Percentiles rank a stretch among this genome's conserved stretches.
These are phyloP conservation scores for Alectoris magna DNA, from an alignment of 2,797 vertebrate genomes.

Conservation along the genomic window DNA sequence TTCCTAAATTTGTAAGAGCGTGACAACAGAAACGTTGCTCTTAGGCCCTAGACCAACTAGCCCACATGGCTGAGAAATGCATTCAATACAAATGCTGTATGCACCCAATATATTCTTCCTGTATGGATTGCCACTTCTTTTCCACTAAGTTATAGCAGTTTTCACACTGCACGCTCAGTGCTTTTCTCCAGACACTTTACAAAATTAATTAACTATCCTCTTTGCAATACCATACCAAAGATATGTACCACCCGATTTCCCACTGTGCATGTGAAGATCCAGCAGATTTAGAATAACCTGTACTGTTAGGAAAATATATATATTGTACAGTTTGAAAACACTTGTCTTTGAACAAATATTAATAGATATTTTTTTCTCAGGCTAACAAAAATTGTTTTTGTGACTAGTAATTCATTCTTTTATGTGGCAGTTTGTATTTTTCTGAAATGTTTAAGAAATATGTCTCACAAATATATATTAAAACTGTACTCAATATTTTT, in stretches of 20 bases:
- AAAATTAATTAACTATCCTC: not conserved
- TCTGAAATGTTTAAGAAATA: not conserved
- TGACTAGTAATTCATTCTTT: not conserved
- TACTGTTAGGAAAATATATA: not conserved
- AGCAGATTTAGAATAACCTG: not conserved
- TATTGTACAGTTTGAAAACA: rapidly evolving
- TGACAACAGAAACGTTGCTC: not conserved
- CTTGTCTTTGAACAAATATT: not conserved
- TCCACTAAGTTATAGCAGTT: not conserved
- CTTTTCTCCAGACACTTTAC: not conserved
- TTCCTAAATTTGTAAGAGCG: not conserved
- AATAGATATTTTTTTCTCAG: not conserved
- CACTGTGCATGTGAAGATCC: not conserved
- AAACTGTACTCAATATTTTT: not conserved
- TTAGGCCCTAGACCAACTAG: not conserved
- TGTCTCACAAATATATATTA: not conserved
- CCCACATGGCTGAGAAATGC: not conserved
- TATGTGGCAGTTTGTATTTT: not conserved
- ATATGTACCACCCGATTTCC: not conserved
- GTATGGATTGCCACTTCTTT: not conserved
- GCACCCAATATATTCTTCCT: not conserved
- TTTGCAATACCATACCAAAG: not conserved
- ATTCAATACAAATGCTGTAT: not conserved
- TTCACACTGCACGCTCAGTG: not conserved
- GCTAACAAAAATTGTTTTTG: not conserved